Evolutionary conservation across 2,113 vertebrate species (phyloP).

Genomic region (Tenrec ecaudatus): DNA sequence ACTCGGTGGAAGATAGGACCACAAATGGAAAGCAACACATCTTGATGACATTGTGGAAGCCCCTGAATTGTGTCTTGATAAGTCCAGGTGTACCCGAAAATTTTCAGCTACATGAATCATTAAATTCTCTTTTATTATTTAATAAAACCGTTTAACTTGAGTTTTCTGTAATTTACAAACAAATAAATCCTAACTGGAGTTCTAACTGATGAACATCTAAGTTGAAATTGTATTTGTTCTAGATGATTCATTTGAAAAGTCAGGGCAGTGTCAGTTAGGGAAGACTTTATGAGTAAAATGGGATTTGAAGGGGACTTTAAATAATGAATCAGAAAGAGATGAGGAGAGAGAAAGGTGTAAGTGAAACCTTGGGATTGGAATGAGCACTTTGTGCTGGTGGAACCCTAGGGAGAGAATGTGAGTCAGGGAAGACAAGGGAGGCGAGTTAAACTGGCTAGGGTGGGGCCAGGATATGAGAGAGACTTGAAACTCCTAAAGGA

Average conservation of each 20-base stretch:
- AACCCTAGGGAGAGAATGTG: not conserved
- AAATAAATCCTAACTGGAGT: not conserved
- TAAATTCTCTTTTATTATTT: conserved; percentile 32
- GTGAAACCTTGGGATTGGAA: not conserved
- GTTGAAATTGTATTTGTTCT: not conserved
- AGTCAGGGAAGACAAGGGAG: not conserved
- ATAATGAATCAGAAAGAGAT: conserved; percentile 4
- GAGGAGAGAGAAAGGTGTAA: conserved; percentile 1
- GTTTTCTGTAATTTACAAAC: conserved; percentile 22
- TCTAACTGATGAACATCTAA: not conserved
- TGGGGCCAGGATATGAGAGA: not conserved
- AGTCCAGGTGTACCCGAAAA: conserved; percentile 10
- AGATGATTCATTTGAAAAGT: conserved; percentile 29
- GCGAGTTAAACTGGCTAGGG: not conserved
- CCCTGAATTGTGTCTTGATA: not conserved
- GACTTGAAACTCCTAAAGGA: not conserved
- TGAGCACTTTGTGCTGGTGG: not conserved
- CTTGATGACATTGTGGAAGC: not conserved
- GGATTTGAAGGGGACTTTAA: not conserved
- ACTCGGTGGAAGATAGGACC: not conserved
- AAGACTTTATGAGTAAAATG: conserved; percentile 38
- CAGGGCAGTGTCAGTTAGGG: not conserved
- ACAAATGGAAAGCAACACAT: conserved; percentile 21
- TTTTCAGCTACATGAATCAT: conserved; percentile 20
- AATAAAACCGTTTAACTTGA: not conserved